Percentiles rank a stretch among this genome's conserved stretches.
phyloP scores from a whole-genome alignment of 2,797 vertebrate genomes.

The Tolypeutes matacus region DNA sequence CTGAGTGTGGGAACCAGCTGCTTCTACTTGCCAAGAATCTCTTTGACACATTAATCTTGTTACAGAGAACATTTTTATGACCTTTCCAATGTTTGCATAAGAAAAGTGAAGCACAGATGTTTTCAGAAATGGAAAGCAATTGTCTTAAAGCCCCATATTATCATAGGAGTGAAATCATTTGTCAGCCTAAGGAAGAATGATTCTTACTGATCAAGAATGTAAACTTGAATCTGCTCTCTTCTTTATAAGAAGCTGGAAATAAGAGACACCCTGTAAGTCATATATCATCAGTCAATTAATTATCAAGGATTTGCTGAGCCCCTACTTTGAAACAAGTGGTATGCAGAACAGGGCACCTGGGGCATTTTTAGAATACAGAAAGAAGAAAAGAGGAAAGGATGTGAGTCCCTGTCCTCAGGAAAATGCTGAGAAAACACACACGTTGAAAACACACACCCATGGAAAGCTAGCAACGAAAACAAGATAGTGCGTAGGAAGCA shows the following conservation, averaged over 20 bases:
- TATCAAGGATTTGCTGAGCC: slow-evolving; percentile 56
- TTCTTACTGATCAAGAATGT: slow-evolving; percentile 35
- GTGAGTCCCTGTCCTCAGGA: slow-evolving; percentile 25
- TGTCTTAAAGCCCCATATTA: background rate
- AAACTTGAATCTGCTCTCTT: slow-evolving; percentile 29
- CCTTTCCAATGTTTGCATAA: slow-evolving; percentile 58
- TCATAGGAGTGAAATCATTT: slow-evolving; percentile 49
- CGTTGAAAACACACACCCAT: slow-evolving; percentile 3
- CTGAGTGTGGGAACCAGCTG: background rate
- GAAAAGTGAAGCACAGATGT: slow-evolving; percentile 62
- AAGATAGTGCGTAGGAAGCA: background rate
- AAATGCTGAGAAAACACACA: background rate
- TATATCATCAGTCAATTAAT: slow-evolving; percentile 44
- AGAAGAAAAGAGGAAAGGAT: slow-evolving; percentile 27
- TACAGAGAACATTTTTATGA: slow-evolving; percentile 25
- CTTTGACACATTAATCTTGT: slow-evolving; percentile 66
- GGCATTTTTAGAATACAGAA: slow-evolving; percentile 33
- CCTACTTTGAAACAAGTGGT: slow-evolving; percentile 49
- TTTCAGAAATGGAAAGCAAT: slow-evolving; percentile 68
- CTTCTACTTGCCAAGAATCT: slow-evolving; percentile 63
- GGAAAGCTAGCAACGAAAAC: slow-evolving; percentile 54
- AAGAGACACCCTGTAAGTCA: slow-evolving; percentile 2
- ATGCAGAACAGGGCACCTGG: background rate
- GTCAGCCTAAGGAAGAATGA: slow-evolving; percentile 46
- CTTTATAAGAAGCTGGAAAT: slow-evolving; percentile 17